phyloP scores from a whole-genome alignment of 1,140 invertebrate species.

The Drosophila mauritiana region DNA sequence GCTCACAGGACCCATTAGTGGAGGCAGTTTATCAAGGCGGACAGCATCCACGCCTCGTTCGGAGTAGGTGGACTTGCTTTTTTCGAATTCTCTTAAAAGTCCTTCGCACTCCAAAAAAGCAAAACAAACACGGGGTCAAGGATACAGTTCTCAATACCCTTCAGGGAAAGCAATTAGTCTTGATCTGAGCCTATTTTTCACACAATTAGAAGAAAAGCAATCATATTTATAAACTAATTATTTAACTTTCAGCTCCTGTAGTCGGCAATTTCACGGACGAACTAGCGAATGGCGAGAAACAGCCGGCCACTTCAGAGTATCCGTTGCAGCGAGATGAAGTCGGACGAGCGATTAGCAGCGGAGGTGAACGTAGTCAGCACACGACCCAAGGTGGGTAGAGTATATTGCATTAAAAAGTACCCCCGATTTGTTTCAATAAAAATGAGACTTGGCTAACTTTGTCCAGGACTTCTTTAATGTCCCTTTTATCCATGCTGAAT shows the following conservation, averaged over 20 bases:
- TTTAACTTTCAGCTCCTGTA: constrained; percentile 86
- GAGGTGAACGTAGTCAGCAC: constrained; percentile 70
- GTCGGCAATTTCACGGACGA: constrained; percentile 90
- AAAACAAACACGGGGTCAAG: not conserved
- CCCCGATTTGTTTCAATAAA: too few relatives aligned
- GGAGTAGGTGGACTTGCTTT: not conserved
- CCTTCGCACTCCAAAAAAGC: not conserved
- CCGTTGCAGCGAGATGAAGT: constrained; percentile 89
- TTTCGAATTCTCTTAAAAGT: not conserved
- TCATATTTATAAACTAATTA: too few relatives aligned
- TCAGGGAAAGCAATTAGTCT: too few relatives aligned
- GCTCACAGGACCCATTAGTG: not conserved
- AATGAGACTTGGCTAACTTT: too few relatives aligned
- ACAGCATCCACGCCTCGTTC: not conserved
- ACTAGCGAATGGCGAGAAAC: constrained; percentile 71
- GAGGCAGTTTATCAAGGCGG: not conserved
- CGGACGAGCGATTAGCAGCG: constrained; percentile 81
- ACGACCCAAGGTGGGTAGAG: constrained; percentile 64
- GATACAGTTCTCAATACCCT: too few relatives aligned
- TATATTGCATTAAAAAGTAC: not conserved
- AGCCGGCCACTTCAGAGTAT: constrained; percentile 87
- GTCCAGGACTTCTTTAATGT: too few relatives aligned
- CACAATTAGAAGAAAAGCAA: too few relatives aligned
- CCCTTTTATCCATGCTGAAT: too few relatives aligned
- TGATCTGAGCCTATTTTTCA: too few relatives aligned